Evolutionary conservation across 2,113 vertebrate genomes (phyloP), one percentile per base, ranked within the genome.

Genomic region (Scartelaos histophorus): DNA sequence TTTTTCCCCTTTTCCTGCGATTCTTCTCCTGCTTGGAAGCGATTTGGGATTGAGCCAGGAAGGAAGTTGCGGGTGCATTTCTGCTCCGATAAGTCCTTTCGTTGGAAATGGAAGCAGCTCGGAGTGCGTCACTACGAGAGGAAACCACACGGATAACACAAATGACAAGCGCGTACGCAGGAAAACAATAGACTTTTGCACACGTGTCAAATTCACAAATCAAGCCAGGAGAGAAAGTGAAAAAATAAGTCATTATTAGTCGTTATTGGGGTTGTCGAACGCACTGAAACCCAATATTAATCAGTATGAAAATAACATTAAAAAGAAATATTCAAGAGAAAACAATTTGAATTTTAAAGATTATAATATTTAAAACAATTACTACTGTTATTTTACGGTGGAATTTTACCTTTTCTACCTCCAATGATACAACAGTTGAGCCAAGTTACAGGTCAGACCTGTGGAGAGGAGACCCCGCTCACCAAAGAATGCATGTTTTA

Each of bases 11-110:
- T 86, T 93, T 93, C 93, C 93, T 92, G 89, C 83, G 16, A 92
- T 93, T 93, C 91, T 92, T 91, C 85, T 89, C 57, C 74, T 78
- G 75, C 69, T 22, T 79, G 76, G 84, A 90, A 87, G 82, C 83
- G 66, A 73, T 85, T 78, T 82, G 76, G 85, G 88, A 73, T 88
- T 76, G 51, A 70, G 71, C 68, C 86, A 93, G 93, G 93, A 93
- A 94, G 93, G 93, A 93, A 93, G 82, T 79, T 79, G 77, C 78
- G 19, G 76, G 79, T 57, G 21, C 79, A 72, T 91, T 93, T 90
- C 76, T 84, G 81, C 85, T 80, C 90, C 71, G 91, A 93, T 93
- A 93, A 93, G 88, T 91, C 67, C 77, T 90, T 88, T 84, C 74
- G 82, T 79, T 91, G 91, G 90, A 93, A 92, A 90, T 88, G 88